These are phyloP conservation scores for Brachionus koreanus DNA, from an alignment of 1,140 invertebrate species.

Conservation along the genomic window DNA sequence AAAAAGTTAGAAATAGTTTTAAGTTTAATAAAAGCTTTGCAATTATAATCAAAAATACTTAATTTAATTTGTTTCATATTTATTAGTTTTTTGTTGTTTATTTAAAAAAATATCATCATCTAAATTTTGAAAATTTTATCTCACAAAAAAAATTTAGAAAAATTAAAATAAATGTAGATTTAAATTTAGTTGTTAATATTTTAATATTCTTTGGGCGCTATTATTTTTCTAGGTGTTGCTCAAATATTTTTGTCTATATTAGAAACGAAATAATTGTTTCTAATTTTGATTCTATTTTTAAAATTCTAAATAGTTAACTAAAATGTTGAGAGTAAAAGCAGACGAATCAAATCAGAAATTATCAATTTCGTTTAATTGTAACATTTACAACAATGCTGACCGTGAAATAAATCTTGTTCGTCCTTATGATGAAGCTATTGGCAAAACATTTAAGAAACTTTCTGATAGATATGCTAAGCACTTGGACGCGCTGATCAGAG, in stretches of 20 bases:
- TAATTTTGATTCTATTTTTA: not conserved
- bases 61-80: too few relatives aligned
- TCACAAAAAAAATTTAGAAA: not conserved
- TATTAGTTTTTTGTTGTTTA: too few relatives aligned
- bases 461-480: not conserved
- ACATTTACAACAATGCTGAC: slow-evolving; percentile 15
- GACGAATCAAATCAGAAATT: not conserved
- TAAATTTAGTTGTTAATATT: too few relatives aligned
- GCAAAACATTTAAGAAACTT: slow-evolving; percentile 20
- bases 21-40: too few relatives aligned
- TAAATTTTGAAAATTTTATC: too few relatives aligned
- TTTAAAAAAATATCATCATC: too few relatives aligned
- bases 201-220: not conserved
- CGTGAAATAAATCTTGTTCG: slow-evolving; percentile 8
- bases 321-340: not conserved
- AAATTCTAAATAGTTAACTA: not conserved
- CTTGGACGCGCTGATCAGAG: not conserved
- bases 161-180: not conserved
- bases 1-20: too few relatives aligned
- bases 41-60: too few relatives aligned
- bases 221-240: not conserved
- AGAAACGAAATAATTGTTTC: not conserved
- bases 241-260: not conserved
- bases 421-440: slow-evolving; percentile 5
- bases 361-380: slow-evolving; percentile 3